phyloP scores from a whole-genome alignment of 2,113 vertebrate species.

The Etia nguti region DNA sequence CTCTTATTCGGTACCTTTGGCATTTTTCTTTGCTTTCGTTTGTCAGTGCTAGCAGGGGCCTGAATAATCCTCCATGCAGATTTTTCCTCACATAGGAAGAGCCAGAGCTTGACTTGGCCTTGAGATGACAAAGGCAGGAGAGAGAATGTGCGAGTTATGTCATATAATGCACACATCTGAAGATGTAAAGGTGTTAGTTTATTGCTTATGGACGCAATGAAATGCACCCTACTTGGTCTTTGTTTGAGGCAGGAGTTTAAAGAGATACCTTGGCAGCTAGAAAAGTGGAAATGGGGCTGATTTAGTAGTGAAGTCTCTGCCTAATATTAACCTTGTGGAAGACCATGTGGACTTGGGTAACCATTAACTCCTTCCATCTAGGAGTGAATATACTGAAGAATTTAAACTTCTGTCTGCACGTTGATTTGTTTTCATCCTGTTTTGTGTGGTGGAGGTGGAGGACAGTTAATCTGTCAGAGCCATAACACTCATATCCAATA shows the following conservation, averaged over 20 bases:
- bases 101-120: not conserved
- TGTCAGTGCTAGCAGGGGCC: constrained; percentile 1
- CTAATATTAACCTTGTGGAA: not conserved
- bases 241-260: not conserved
- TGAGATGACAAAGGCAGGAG: not conserved
- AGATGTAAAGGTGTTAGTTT: not conserved
- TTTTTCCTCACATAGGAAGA: constrained; percentile 52
- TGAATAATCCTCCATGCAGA: constrained; percentile 40
- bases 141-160: not conserved
- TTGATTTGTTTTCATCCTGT: not conserved
- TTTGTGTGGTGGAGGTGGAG: not conserved
- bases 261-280: not conserved
- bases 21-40: not conserved
- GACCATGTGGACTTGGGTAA: not conserved
- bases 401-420: not conserved
- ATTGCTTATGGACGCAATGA: not conserved
- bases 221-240: not conserved
- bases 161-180: not conserved
- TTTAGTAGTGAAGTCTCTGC: not conserved
- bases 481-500: not conserved
- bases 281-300: not conserved
- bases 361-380: not conserved
- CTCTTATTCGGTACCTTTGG: not conserved
- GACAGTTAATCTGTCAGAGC: not conserved
- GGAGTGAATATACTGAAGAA: not conserved